Conservation (phyloP, 2,797 vertebrate species). For the Hafferia zeledoni region DNA sequence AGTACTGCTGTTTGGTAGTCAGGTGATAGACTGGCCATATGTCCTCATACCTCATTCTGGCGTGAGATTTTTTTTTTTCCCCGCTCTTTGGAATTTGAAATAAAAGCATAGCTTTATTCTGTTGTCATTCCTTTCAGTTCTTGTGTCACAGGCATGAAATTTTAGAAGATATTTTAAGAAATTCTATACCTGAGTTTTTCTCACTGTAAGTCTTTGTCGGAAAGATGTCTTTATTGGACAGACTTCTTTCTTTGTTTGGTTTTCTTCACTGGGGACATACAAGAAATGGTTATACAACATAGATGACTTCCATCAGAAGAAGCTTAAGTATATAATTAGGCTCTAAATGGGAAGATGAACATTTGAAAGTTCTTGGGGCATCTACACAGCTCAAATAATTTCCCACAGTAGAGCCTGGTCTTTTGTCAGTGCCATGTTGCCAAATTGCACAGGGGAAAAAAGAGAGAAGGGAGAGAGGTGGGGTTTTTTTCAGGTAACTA, state of each 20-base stretch:
- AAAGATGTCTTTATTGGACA: neutral
- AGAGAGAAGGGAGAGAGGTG: neutral
- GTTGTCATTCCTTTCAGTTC: neutral
- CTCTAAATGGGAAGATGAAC: neutral
- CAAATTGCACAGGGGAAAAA: neutral
- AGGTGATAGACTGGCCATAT: conserved; percentile 70
- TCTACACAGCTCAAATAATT: neutral
- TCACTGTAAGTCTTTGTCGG: neutral
- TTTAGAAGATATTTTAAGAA: neutral
- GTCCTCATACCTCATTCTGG: conserved; percentile 62
- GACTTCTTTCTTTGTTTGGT: neutral
- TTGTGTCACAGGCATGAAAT: neutral
- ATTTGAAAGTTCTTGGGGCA: neutral
- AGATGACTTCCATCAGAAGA: neutral
- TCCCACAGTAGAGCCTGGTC: neutral
- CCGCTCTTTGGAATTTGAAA: neutral
- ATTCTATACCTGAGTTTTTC: neutral
- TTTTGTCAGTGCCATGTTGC: neutral
- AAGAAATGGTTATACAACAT: neutral
- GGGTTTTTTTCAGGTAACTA: neutral
- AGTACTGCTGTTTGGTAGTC: conserved; percentile 54
- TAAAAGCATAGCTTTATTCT: neutral
- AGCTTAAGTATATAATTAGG: neutral
- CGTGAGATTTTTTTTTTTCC: neutral
- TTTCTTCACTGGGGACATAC: neutral